phyloP scores from a whole-genome alignment of 2,888 invertebrate genomes.

The Hirtodrosophila trivittata region DNA sequence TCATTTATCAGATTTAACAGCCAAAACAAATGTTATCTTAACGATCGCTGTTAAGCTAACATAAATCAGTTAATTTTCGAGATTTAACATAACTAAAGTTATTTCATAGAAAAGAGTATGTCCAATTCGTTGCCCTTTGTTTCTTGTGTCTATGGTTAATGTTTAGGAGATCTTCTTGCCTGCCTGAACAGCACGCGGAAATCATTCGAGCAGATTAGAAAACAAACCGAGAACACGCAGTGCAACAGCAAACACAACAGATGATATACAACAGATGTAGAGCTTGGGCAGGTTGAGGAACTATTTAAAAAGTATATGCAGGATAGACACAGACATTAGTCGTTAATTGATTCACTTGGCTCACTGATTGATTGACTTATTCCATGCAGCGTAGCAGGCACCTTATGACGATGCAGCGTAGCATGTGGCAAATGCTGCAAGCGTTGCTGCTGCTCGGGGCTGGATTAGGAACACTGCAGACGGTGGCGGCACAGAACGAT shows the following conservation, averaged over 20 bases:
- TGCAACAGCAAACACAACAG: slow-evolving; percentile 7
- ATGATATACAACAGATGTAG: background rate
- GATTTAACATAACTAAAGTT: too few relatives aligned
- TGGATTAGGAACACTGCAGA: slow-evolving; percentile 32
- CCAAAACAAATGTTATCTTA: too few relatives aligned
- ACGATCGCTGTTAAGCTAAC: too few relatives aligned
- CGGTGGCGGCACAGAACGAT: slow-evolving; percentile 54
- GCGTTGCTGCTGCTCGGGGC: slow-evolving; percentile 54
- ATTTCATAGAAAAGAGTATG: slow-evolving; percentile 29
- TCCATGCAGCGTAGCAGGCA: slow-evolving; percentile 27
- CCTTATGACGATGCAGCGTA: slow-evolving; percentile 44
- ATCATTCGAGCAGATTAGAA: slow-evolving; percentile 35
- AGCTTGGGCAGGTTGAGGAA: background rate
- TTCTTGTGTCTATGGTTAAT: slow-evolving; percentile 13
- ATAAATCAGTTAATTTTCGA: too few relatives aligned
- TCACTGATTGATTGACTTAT: slow-evolving; percentile 55
- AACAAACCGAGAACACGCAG: slow-evolving; percentile 14
- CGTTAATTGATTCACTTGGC: slow-evolving; percentile 47
- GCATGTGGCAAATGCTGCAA: slow-evolving; percentile 64
- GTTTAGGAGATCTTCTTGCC: slow-evolving; percentile 35
- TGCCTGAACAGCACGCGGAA: slow-evolving; percentile 69
- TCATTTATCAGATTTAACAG: too few relatives aligned
- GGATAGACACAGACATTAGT: slow-evolving; percentile 8
- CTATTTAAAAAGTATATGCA: slow-evolving; percentile 32
- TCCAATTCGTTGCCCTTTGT: slow-evolving; percentile 1